Percentiles rank a stretch among this genome's conserved stretches.
Evolutionary conservation across 64 coral and sea anemone genomes (phyloP).

Genomic region (Stichodactyla mertensii): DNA sequence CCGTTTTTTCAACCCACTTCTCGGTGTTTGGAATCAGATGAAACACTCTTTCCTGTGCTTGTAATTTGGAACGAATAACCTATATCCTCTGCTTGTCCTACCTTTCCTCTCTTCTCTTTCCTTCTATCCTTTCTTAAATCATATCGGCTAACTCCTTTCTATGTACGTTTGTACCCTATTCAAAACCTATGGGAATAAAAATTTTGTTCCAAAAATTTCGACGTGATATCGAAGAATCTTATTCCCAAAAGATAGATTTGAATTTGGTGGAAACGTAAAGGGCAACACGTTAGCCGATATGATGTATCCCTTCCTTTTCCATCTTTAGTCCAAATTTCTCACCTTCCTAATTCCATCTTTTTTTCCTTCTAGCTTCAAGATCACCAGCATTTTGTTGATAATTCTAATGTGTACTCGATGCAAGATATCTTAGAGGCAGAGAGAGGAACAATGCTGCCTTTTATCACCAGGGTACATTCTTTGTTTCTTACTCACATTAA

Average conservation of each 20-base stretch:
- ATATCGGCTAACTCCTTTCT: too few species aligned
- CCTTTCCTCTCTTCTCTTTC: neutral
- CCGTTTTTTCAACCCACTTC: too few species aligned
- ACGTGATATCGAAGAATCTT: too few species aligned
- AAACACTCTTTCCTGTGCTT: neutral
- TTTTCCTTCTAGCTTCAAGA: conserved; percentile 59
- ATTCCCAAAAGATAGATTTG: too few species aligned
- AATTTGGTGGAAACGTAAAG: too few species aligned
- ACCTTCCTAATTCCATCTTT: neutral
- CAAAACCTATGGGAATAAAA: too few species aligned
- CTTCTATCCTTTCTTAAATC: neutral
- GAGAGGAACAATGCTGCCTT: conserved; percentile 63
- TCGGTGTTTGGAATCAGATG: too few species aligned
- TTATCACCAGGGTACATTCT: conserved; percentile 75
- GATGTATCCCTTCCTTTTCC: neutral
- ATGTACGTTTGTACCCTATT: too few species aligned
- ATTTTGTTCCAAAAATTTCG: too few species aligned
- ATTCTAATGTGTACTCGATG: conserved; percentile 63
- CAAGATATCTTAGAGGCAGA: conserved; percentile 88
- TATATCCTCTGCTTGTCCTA: neutral
- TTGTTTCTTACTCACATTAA: conserved; percentile 96
- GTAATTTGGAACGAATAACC: neutral
- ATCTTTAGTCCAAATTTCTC: neutral
- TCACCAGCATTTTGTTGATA: conserved; percentile 94
- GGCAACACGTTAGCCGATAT: too few species aligned